Conservation (phyloP, 2,113 vertebrate species). For the Ranitomeya imitator region DNA sequence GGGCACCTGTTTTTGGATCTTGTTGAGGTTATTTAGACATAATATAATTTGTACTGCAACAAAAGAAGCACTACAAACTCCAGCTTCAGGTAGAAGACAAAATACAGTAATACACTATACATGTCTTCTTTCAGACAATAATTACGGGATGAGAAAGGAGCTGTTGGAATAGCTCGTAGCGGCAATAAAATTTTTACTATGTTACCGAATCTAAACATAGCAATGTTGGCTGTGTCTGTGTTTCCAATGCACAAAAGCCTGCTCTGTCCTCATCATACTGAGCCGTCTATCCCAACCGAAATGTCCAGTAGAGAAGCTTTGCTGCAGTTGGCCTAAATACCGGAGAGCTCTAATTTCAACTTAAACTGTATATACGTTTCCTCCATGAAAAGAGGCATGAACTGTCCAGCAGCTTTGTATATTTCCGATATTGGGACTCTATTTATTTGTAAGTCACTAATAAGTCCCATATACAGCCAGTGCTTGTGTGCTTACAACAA, state of each 20-base stretch:
- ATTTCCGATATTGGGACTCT: background rate
- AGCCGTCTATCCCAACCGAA: slow-evolving; percentile 9
- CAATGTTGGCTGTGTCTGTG: background rate
- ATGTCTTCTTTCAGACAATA: background rate
- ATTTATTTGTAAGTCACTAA: background rate
- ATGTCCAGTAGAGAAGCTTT: background rate
- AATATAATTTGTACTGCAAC: too few relatives aligned
- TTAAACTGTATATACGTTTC: background rate
- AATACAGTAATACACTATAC: background rate
- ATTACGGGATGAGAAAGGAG: background rate
- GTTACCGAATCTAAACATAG: background rate
- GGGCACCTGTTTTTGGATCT: too few relatives aligned
- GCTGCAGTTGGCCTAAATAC: slow-evolving; percentile 11
- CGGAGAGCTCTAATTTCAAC: slow-evolving; percentile 12
- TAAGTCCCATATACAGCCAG: background rate
- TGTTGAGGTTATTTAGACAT: too few relatives aligned
- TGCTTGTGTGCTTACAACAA: background rate
- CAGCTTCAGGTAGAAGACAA: too few relatives aligned
- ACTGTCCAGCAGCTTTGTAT: background rate
- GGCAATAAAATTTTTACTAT: slow-evolving; percentile 21
- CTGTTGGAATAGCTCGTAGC: background rate
- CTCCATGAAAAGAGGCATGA: background rate
- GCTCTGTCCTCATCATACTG: slow-evolving; percentile 20
- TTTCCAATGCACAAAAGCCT: slow-evolving; percentile 5
- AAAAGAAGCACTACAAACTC: too few relatives aligned